Evolutionary conservation across 2,888 invertebrate genomes (phyloP), one percentile per base, ranked within the genome.

Genomic region (Melinaea marsaeus): DNA sequence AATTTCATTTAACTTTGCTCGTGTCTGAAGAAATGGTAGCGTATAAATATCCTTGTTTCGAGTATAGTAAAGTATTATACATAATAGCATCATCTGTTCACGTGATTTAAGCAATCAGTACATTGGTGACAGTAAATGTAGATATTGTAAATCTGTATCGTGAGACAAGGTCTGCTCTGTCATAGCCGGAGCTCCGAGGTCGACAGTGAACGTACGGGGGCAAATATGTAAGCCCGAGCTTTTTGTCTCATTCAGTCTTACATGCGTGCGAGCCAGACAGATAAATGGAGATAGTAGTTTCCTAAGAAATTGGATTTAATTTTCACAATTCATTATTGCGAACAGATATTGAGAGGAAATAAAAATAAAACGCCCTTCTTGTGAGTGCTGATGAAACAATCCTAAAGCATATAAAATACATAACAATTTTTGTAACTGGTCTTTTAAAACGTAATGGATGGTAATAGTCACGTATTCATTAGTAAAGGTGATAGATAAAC

Each of bases 181-280:
- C 77, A 75, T 74, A 76, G 72, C 69, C 74, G 65, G 66, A 67
- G 67, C 74, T 68, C 70, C 88, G 88, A 88, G 88, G 88, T 85
- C 88, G 72, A 71, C 78, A 71, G 88, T 88, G 88, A 88, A 86
- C 79, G 88, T 83, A 78, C 79, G 72, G 78, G 75, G 75, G 75
- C 79, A 81, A 81, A 80, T 79, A 78, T 79, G 77, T 77, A 75
- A 77, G 74, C 73, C 74, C 71, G 69, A 69, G 71, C 66, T 71
- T 69, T 69, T 65, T 74, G 72, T 73, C 75, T 74, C 72, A 68
- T 67, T 72, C 69, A 64, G 56, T 67, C 66, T 34, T 66, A 61
- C 59, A 65, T 65, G 63, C 61, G 66, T 67, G 63, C 61, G 69
- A 67, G 61, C 63, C 48, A 61, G 60, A 62, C 56, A 60, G 42